Conservation (phyloP, 53 echinoderm and acorn worm species). For the Hippasteria phrygiana region DNA sequence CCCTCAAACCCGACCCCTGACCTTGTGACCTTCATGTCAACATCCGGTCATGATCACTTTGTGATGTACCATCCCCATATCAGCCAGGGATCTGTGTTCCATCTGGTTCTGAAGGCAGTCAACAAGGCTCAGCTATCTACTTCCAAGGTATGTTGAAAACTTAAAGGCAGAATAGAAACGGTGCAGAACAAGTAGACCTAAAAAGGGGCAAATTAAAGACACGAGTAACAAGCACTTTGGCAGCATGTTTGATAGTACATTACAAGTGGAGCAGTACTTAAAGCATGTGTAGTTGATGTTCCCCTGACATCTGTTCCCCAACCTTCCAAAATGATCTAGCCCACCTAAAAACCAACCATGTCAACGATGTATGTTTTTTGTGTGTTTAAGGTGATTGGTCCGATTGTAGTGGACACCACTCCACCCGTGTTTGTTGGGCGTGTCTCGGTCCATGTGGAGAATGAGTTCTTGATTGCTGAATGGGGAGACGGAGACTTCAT, state of each 20-base stretch:
- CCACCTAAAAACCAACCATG: not conserved
- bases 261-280: not conserved
- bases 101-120: constrained; percentile 49
- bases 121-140: constrained; percentile 63
- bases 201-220: too few species aligned
- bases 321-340: not conserved
- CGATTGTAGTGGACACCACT: constrained; percentile 44
- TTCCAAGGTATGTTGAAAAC: constrained; percentile 34
- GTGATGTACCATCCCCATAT: constrained; percentile 58
- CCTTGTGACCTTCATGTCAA: constrained; percentile 53
- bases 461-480: constrained; percentile 14
- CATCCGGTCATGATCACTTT: constrained; percentile 52
- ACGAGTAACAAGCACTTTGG: too few species aligned
- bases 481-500: constrained; percentile 35
- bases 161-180: too few species aligned
- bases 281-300: not conserved
- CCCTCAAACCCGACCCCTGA: constrained; percentile 49
- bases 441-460: constrained; percentile 7
- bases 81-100: constrained; percentile 60
- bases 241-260: not conserved
- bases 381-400: constrained; percentile 26
- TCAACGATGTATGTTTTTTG: not conserved
- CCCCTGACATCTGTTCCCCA: not conserved
- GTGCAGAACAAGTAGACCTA: too few species aligned
- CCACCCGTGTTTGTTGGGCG: constrained; percentile 29